Evolutionary conservation across 1,140 invertebrate genomes (phyloP), one percentile per base, ranked within the genome.

Genomic region (Paralvinella palmiformis): DNA sequence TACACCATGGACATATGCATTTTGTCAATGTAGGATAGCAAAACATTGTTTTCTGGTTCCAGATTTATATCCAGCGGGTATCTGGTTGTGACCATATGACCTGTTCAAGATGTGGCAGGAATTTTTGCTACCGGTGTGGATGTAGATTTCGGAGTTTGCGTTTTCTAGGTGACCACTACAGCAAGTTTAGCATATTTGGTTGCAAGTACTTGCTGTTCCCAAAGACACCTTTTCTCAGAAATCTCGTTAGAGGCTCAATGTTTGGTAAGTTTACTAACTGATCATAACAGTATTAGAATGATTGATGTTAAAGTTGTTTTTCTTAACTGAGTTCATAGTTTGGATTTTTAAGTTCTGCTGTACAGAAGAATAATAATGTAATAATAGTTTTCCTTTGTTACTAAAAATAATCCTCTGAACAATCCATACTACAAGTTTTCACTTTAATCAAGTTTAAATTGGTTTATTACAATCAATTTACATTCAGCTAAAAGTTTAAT

Each of bases 81-180:
- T 69, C 75, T 53, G 82, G 82, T 3, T 83, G 82, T 73, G 79
- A 82, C 67, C 81, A 83, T 65, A 83, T 83, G 79, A 75, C 70
- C 13, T 83, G 82, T 67, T 68, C 67, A 5, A 62, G 74, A 20
- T 83, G 82, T 67, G 67, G 75, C 31, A 82, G 79, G 6, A 73
- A 73, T 44, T 83, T 83, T 62, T 83, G 82, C 65, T 83, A 83
- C 62, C 72, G 72, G 37, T 83, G 82, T 70, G 82, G 82, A 10
- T 75, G 77, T 37, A 69, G 71, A 27, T 77, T 77, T 62, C 69
- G 77, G 6, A 67, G 71, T 17, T 33, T 81, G 15, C 78, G 75
- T 57, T 79, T 81, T 57, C 72, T 83, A 60, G 82, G 81, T 0
- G 75, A 82, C 62, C 82, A 83, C 63, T 75, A 75, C 55, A 79